Evolutionary conservation across 30 jellyfish, hydroid and myxozoan species (phyloP), one percentile per base, ranked within the genome.

Genomic region (Hydractinia symbiolongicarpus): DNA sequence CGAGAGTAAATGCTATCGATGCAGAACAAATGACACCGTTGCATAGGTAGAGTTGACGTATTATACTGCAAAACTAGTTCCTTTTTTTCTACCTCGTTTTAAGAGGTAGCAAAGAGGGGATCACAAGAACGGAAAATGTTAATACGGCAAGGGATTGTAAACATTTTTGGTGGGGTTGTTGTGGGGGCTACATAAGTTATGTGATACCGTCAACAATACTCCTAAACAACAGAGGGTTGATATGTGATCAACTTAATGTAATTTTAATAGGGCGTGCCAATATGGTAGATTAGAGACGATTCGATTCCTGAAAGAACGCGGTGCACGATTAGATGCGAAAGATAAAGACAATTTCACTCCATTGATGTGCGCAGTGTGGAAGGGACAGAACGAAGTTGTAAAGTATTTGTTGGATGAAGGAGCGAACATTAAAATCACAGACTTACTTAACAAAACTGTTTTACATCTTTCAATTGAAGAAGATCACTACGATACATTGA

Each of bases 321-420:
- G 98, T 6, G 96, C 98, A 20, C 78, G 61, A 5, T 76, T 87
- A 60, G 84, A 93, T 66, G 88, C 83, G 9, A 87, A 86, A 61
- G 98, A 93, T 70, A 75, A 56, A 50, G 96, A 93, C 79, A 82
- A 82, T 61, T 93, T 67, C 93, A 93, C 98, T 4, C 96, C 98
- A 5, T 85, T 93, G n/a, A 86, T 93, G 11, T 81, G 90, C 50
- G 96, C 98, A 8, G 95, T 89, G 61, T 87, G 96, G 96, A 93
- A 87, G 62, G 98, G 98, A 4, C 98, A 93, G 60, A 81, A 86
- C 5, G 94, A 83, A 50, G 90, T 94, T 72, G 96, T 82, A 6
- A 50, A 76, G 30, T 71, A 53, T 75, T 84, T 93, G 69, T 20
- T 84, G 40, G 88, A 81, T 49, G 54, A 79, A 77, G 95, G 95